Percentiles rank a stretch among this genome's conserved stretches.
Evolutionary conservation across 2,797 vertebrate genomes (phyloP).

Genomic region (Octomys mimax): DNA sequence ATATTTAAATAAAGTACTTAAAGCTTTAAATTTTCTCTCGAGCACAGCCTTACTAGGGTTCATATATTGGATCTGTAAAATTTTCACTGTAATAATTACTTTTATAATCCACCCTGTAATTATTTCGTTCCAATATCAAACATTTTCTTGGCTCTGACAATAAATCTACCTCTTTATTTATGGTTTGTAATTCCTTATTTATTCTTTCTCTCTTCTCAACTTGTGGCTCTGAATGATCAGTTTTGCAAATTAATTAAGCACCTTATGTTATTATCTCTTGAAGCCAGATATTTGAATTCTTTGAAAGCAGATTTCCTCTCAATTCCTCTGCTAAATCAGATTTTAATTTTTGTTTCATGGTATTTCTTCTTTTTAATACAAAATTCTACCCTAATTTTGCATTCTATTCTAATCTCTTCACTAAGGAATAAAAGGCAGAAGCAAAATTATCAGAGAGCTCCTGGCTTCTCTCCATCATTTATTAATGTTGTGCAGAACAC

Average conservation of each 20-base stretch:
- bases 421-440: not conserved
- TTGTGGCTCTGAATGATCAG: constrained; percentile 1
- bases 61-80: not conserved
- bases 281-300: constrained; percentile 36
- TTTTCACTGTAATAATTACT: not conserved
- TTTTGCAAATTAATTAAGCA: constrained; percentile 32
- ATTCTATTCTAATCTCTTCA: constrained; percentile 27
- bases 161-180: constrained; percentile 6
- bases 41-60: not conserved
- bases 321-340: constrained; percentile 8
- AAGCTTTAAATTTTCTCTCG: not conserved
- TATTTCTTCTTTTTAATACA: constrained; percentile 19
- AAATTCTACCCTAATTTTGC: not conserved
- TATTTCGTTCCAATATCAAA: not conserved
- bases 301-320: constrained; percentile 43
- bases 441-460: not conserved
- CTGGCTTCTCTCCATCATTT: not conserved
- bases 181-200: not conserved
- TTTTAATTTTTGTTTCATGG: constrained; percentile 34
- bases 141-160: constrained; percentile 1
- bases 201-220: constrained; percentile 20
- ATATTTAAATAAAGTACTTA: constrained; percentile 15
- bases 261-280: not conserved
- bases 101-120: not conserved
- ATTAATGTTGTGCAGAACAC: not conserved